Evolutionary conservation across 1,140 invertebrate species (phyloP).

Genomic region (Zaprionus ornatus): DNA sequence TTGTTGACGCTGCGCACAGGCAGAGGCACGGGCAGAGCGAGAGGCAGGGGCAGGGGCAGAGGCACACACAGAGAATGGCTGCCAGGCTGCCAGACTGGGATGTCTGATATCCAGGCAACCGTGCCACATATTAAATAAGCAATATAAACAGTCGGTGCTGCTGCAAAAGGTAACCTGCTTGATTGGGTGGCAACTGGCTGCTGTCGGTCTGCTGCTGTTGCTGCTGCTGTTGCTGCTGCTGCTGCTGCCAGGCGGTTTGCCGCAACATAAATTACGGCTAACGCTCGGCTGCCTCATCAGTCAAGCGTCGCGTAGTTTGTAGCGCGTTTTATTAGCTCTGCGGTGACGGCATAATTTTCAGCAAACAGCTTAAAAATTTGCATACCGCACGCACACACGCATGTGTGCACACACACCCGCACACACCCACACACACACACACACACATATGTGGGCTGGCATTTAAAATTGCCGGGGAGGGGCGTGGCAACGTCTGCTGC

Average conservation of each 20-base stretch:
- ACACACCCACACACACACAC: conserved; percentile 1
- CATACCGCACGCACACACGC: conserved; percentile 39
- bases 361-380: conserved; percentile 78
- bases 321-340: conserved; percentile 76
- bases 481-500: conserved; percentile 45
- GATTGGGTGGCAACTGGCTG: conserved; percentile 37
- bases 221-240: background rate
- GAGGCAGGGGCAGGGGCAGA: background rate
- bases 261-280: conserved; percentile 79
- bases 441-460: conserved; percentile 21
- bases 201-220: background rate
- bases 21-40: background rate
- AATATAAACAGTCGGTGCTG: conserved; percentile 67
- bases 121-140: conserved; percentile 80
- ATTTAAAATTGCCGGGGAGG: conserved; percentile 13
- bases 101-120: conserved; percentile 61
- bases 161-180: conserved; percentile 58
- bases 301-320: conserved; percentile 74
- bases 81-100: conserved; percentile 1
- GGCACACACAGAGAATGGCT: background rate
- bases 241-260: conserved; percentile 50
- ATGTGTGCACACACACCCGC: conserved; percentile 2
- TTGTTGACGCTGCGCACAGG: conserved; percentile 53
- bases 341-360: conserved; percentile 70
- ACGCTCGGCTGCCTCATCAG: conserved; percentile 78